Percentiles rank a stretch among this genome's conserved stretches.
These are phyloP conservation scores for Ypsolopha scabrella DNA, from an alignment of 2,888 invertebrate species.

Conservation along the genomic window DNA sequence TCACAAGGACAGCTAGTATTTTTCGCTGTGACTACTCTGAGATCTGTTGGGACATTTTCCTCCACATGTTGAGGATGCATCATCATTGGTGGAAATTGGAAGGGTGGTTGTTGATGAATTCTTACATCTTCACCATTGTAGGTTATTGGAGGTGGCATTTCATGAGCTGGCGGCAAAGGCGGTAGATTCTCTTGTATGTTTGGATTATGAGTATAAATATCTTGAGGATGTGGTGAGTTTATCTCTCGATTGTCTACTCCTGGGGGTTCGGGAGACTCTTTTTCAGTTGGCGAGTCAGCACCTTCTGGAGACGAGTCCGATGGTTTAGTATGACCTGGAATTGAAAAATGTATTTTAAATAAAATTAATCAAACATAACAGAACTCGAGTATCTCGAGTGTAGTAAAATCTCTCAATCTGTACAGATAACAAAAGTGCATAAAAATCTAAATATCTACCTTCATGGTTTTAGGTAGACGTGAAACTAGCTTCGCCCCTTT, in stretches of 20 bases:
- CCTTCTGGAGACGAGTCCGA: conserved; percentile 57
- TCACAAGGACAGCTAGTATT: conserved; percentile 38
- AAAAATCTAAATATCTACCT: no score
- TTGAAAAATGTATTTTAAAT: conserved; percentile 7
- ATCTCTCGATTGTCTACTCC: conserved; percentile 39
- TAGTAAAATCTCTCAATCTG: neutral
- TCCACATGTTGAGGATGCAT: conserved; percentile 37
- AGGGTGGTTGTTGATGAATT: conserved; percentile 40
- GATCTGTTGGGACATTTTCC: conserved; percentile 53
- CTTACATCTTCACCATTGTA: conserved; percentile 34
- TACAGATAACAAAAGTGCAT: no score
- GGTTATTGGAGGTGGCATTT: conserved; percentile 41
- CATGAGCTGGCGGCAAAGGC: conserved; percentile 29
- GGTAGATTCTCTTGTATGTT: conserved; percentile 29
- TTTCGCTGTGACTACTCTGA: conserved; percentile 45
- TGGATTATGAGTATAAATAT: conserved; percentile 40
- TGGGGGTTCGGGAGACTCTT: conserved; percentile 48
- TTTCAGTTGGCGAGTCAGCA: conserved; percentile 48
- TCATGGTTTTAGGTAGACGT: no score
- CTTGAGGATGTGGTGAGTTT: conserved; percentile 41
- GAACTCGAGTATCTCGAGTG: neutral
- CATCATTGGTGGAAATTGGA: conserved; percentile 43
- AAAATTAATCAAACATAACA: neutral
- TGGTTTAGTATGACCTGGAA: conserved; percentile 52
- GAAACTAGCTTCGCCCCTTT: no score